Evolutionary conservation across 2,113 vertebrate genomes (phyloP).

Genomic region (Pyrgilauda ruficollis): DNA sequence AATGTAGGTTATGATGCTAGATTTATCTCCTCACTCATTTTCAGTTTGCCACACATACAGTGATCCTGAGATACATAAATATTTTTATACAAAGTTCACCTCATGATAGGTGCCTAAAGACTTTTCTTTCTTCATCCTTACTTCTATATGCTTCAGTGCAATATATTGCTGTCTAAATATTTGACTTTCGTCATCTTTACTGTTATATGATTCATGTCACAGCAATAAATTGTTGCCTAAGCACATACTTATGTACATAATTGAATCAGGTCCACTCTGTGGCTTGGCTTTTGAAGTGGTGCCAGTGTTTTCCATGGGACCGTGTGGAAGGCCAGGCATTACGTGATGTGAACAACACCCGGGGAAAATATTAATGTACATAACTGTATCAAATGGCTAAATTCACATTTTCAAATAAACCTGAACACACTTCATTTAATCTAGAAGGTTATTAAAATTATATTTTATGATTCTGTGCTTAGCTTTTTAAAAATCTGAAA

Average conservation of each 20-base stretch:
- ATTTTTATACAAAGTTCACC: background rate
- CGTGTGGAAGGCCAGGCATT: background rate
- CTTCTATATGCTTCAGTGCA: background rate
- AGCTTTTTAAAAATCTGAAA: background rate
- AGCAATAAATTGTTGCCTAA: background rate
- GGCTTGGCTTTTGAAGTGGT: background rate
- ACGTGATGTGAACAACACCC: background rate
- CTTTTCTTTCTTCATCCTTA: background rate
- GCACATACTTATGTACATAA: background rate
- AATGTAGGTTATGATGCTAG: background rate
- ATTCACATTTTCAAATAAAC: background rate
- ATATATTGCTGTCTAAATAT: background rate
- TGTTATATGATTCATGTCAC: background rate
- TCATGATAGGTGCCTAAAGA: background rate
- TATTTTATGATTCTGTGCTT: background rate
- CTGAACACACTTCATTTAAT: background rate
- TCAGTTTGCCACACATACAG: background rate
- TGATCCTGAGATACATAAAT: background rate
- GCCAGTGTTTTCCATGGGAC: background rate
- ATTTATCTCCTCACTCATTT: background rate
- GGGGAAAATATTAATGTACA: background rate
- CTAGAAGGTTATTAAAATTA: background rate
- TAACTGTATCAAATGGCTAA: background rate
- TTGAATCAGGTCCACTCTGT: background rate
- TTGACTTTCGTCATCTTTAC: background rate